Percentiles rank a stretch among this genome's conserved stretches.
Conservation (phyloP, 2,113 vertebrate genomes). For the Notarius quadriscutis region DNA sequence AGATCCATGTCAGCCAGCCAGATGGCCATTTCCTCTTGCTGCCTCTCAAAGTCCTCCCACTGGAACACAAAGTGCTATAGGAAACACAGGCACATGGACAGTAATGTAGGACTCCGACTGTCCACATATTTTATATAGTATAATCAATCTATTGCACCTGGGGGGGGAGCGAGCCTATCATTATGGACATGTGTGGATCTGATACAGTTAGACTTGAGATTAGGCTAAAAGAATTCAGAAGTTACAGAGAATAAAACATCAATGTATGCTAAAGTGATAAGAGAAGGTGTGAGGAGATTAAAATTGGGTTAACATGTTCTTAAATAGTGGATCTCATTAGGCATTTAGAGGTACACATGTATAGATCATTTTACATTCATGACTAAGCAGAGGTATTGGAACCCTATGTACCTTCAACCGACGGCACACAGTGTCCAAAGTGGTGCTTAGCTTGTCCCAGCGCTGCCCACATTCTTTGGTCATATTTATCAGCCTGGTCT, state of each 20-base stretch:
- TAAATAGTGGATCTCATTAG: not conserved
- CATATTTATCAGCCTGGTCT: conserved; percentile 56
- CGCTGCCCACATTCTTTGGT: conserved; percentile 63
- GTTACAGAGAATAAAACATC: conserved; percentile 8
- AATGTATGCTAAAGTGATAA: not conserved
- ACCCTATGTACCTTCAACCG: conserved; percentile 63
- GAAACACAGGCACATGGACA: conserved; percentile 18
- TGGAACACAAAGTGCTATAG: conserved; percentile 68
- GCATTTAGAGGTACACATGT: not conserved
- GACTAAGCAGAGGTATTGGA: not conserved
- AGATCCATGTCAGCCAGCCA: conserved; percentile 75
- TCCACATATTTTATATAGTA: conserved; percentile 31
- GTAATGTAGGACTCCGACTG: conserved; percentile 8
- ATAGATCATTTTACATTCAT: not conserved
- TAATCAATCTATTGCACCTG: not conserved
- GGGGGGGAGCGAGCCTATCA: not conserved
- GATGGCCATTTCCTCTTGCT: conserved; percentile 70
- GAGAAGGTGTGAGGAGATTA: conserved; percentile 7
- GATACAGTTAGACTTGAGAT: not conserved
- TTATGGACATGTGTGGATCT: conserved; percentile 5
- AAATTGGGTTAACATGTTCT: not conserved
- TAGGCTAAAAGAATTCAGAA: conserved; percentile 7
- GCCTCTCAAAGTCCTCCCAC: conserved; percentile 75
- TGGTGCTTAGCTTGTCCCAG: conserved; percentile 66
- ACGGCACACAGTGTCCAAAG: conserved; percentile 56